phyloP scores from a whole-genome alignment of 2,797 vertebrate species.

The Philypnodon macrostomus region DNA sequence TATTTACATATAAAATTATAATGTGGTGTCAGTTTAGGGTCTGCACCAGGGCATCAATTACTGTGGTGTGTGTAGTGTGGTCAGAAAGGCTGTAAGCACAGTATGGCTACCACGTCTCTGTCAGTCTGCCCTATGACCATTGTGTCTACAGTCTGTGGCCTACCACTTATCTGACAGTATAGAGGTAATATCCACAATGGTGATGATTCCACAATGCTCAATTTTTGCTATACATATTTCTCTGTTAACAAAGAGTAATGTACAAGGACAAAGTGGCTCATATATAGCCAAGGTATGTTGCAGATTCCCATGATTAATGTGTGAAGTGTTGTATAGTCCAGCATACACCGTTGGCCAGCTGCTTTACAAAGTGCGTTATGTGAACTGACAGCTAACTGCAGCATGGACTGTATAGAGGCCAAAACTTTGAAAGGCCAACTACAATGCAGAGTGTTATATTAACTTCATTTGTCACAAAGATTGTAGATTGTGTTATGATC shows the following conservation, averaged over 20 bases:
- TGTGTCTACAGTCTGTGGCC: too few relatives aligned
- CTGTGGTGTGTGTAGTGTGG: too few relatives aligned
- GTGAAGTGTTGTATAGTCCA: slow-evolving; percentile 9
- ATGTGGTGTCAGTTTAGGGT: too few relatives aligned
- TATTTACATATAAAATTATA: too few relatives aligned
- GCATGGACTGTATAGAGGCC: slow-evolving; percentile 1
- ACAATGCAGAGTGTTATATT: slow-evolving; percentile 11
- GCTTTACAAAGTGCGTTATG: slow-evolving; percentile 11
- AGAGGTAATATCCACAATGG: too few relatives aligned
- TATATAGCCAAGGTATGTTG: background rate
- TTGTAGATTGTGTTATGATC: slow-evolving; percentile 9
- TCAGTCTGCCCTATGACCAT: too few relatives aligned
- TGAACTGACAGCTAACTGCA: slow-evolving; percentile 29
- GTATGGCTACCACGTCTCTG: too few relatives aligned
- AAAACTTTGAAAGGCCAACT: slow-evolving; percentile 14
- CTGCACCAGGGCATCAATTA: too few relatives aligned
- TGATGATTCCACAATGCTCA: too few relatives aligned
- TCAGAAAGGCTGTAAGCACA: too few relatives aligned
- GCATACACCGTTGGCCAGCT: slow-evolving; percentile 15
- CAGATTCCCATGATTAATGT: slow-evolving; percentile 18
- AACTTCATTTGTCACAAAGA: slow-evolving; percentile 15
- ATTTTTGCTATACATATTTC: too few relatives aligned
- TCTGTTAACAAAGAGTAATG: background rate
- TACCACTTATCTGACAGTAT: too few relatives aligned
- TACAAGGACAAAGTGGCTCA: slow-evolving; percentile 1